These are phyloP conservation scores for Alethe diademata DNA, from an alignment of 2,113 vertebrate genomes.

Conservation along the genomic window DNA sequence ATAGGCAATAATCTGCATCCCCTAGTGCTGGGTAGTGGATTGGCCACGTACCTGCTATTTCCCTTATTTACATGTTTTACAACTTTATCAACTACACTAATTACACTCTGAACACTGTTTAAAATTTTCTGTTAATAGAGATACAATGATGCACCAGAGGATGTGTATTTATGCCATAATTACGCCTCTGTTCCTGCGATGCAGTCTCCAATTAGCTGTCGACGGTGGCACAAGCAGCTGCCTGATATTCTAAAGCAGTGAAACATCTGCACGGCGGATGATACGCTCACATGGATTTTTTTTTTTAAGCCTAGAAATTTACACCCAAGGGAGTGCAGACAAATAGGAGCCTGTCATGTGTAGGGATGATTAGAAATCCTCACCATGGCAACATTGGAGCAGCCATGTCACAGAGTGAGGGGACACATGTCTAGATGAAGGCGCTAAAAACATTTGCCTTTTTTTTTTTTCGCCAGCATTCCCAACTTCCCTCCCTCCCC, in stretches of 20 bases:
- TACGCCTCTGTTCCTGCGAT: conserved; percentile 87
- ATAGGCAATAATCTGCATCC: conserved; percentile 91
- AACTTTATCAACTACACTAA: conserved; percentile 93
- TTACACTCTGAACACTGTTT: conserved; percentile 92
- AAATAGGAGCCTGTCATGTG: conserved; percentile 90
- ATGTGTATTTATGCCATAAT: conserved; percentile 91
- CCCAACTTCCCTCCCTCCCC: conserved; percentile 77
- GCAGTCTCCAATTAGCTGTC: conserved; percentile 90
- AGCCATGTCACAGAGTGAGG: conserved; percentile 91
- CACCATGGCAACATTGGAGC: conserved; percentile 95
- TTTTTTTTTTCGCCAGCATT: conserved; percentile 71
- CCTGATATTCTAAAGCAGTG: conserved; percentile 91
- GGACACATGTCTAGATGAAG: conserved; percentile 89
- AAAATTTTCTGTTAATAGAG: conserved; percentile 93
- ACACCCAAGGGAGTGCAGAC: conserved; percentile 86
- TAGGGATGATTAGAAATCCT: conserved; percentile 92
- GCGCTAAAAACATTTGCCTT: conserved; percentile 84
- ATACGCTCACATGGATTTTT: conserved; percentile 86
- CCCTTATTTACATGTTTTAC: conserved; percentile 92
- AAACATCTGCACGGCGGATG: conserved; percentile 97
- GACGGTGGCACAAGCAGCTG: conserved; percentile 93
- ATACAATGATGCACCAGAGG: conserved; percentile 92
- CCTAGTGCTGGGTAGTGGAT: conserved; percentile 87
- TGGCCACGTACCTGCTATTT: conserved; percentile 89
- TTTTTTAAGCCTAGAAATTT: conserved; percentile 87